Percentiles rank a stretch among this genome's conserved stretches.
These are phyloP conservation scores for mouse (Mus musculus) DNA, from an alignment of 2,113 vertebrate genomes.

Conservation along the genomic window GRCm39 chr13:74807501-74808000, in stretches of 20 bases:
- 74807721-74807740: background rate
- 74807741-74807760: background rate
- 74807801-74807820: background rate
- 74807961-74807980: background rate
- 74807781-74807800: background rate
- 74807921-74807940: background rate
- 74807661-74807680: background rate
- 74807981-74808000: fast-evolving
- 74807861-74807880: background rate
- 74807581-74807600: background rate
- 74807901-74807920: background rate
- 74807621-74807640: background rate
- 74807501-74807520: background rate
- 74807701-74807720: slow-evolving; percentile 8
- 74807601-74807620: background rate
- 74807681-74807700: background rate
- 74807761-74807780: background rate
- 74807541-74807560: background rate
- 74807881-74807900: background rate
- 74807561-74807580: background rate
- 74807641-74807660: background rate
- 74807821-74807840: background rate
- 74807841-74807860: background rate
- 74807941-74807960: background rate
- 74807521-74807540: background rate